A percentile compares a stretch with the other conserved stretches of the same genome.
phyloP scores from a whole-genome alignment of 2,888 invertebrate genomes.

The Bedellia somnulentella region DNA sequence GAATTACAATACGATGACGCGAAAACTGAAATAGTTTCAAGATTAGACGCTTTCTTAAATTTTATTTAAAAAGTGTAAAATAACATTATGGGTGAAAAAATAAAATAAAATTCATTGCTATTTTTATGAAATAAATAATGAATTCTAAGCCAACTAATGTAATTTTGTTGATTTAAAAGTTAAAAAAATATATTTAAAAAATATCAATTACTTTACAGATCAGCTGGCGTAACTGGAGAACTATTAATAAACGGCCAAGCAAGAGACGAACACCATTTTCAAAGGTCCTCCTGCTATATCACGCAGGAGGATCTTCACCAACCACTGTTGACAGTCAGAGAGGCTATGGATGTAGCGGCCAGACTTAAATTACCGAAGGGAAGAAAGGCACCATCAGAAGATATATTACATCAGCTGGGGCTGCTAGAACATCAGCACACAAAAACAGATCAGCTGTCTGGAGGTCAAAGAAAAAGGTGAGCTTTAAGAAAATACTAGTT shows the following conservation, averaged over 20 bases:
- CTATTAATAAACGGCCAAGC: slow-evolving; percentile 67
- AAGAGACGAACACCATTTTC: slow-evolving; percentile 66
- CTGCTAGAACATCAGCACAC: slow-evolving; percentile 66
- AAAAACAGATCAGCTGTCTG: slow-evolving; percentile 65
- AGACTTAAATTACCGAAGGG: slow-evolving; percentile 68
- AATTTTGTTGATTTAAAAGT: too few species aligned
- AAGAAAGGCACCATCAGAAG: slow-evolving; percentile 39
- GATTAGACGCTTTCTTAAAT: too few species aligned
- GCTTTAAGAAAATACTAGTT: too few species aligned
- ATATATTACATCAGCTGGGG: slow-evolving; percentile 66
- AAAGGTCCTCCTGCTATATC: slow-evolving; percentile 78
- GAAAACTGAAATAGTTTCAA: too few species aligned
- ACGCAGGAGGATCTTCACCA: slow-evolving; percentile 78
- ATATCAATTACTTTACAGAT: slow-evolving; percentile 56
- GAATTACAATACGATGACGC: too few species aligned
- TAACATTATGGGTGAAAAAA: too few species aligned
- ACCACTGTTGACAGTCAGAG: slow-evolving; percentile 71
- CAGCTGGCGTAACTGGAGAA: slow-evolving; percentile 66
- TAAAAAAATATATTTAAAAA: too few species aligned
- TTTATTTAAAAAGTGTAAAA: too few species aligned
- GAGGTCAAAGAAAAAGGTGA: slow-evolving; percentile 75
- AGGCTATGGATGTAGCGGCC: slow-evolving; percentile 79
- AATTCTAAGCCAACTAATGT: too few species aligned
- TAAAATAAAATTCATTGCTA: too few species aligned
- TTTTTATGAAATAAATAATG: too few species aligned